These are phyloP conservation scores for Hesperophylax magnus DNA, from an alignment of 1,140 invertebrate species.

Conservation along the genomic window DNA sequence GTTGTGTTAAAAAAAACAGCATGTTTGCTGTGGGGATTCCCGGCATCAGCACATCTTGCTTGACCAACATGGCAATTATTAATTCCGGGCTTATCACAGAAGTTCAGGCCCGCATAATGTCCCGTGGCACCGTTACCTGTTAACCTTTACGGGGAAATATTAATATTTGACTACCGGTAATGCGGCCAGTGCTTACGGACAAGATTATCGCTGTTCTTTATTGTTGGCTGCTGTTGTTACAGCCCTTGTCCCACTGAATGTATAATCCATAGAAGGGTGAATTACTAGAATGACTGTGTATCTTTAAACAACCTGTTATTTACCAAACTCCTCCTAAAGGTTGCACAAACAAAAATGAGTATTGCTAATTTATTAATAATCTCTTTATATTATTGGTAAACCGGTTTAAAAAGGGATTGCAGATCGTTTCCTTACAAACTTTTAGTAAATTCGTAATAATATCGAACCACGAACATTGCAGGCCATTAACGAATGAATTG, in stretches of 20 bases:
- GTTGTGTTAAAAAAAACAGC: too few species aligned
- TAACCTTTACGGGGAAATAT: constrained; percentile 15
- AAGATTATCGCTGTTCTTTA: constrained; percentile 7
- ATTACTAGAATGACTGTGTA: neutral
- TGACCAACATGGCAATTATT: constrained; percentile 15
- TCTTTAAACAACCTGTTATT: too few species aligned
- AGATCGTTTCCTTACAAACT: too few species aligned
- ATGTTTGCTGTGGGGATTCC: neutral
- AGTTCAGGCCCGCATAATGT: neutral
- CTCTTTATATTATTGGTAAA: too few species aligned
- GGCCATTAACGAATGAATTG: too few species aligned
- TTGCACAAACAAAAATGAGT: too few species aligned
- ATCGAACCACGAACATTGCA: too few species aligned
- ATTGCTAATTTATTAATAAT: too few species aligned
- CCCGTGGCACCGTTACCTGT: neutral
- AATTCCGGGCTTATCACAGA: constrained; percentile 23
- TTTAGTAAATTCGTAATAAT: too few species aligned
- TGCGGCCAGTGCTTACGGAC: neutral
- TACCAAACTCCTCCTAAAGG: too few species aligned
- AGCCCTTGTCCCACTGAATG: neutral
- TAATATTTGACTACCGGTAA: constrained; percentile 20
- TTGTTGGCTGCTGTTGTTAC: neutral
- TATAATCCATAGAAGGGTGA: neutral
- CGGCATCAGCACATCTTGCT: neutral
- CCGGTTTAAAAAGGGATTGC: too few species aligned